Conservation (phyloP, 2,797 vertebrate species). For the Pipistrellus nathusii region DNA sequence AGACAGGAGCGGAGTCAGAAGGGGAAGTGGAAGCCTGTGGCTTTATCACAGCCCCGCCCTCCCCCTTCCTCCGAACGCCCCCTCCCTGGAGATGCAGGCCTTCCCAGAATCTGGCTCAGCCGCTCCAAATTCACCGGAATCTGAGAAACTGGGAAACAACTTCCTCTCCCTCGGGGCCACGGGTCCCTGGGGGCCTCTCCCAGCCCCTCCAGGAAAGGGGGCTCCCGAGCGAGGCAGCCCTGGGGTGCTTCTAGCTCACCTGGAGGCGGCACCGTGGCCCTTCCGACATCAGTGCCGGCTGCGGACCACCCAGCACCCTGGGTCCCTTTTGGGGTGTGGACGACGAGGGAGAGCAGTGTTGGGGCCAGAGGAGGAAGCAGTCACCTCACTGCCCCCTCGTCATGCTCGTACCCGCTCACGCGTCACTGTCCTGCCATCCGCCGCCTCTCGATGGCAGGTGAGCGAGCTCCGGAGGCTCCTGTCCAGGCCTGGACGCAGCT, state of each 20-base stretch:
- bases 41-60: conserved; percentile 71
- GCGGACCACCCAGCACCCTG: neutral
- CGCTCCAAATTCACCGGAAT: conserved; percentile 32
- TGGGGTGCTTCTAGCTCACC: neutral
- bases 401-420: too few relatives aligned
- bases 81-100: conserved; percentile 42
- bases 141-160: neutral
- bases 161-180: neutral
- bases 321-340: neutral
- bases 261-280: neutral
- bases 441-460: fast-evolving
- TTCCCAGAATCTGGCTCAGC: conserved; percentile 51
- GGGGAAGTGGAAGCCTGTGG: conserved; percentile 71
- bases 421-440: too few relatives aligned
- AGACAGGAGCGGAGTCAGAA: conserved; percentile 49
- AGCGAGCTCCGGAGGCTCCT: neutral
- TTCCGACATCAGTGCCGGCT: neutral
- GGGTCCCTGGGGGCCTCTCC: neutral
- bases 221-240: too few relatives aligned
- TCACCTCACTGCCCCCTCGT: too few relatives aligned
- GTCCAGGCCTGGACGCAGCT: neutral
- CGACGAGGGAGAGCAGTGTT: neutral
- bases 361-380: neutral
- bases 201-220: neutral
- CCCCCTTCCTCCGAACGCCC: conserved; percentile 48